phyloP scores from a whole-genome alignment of 92 coral and sea anemone genomes.

The Heteractis magnifica region DNA sequence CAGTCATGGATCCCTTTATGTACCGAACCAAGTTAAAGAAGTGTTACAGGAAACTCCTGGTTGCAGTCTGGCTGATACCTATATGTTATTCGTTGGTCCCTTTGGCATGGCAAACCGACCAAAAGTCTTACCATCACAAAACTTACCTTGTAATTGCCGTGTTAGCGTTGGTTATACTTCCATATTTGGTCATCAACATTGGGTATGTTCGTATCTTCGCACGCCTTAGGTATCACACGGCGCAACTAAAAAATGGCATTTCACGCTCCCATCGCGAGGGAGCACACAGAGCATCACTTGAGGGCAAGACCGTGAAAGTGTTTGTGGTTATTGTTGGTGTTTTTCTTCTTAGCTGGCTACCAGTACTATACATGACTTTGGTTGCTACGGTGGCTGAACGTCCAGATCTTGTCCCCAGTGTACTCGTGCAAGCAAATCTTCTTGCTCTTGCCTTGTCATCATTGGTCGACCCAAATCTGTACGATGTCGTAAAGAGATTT shows the following conservation, averaged over 20 bases:
- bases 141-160: conserved; percentile 26
- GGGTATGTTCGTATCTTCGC: conserved; percentile 31
- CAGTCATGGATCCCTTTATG: conserved; percentile 28
- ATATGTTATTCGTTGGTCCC: conserved; percentile 30
- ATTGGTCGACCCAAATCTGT: not conserved
- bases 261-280: conserved; percentile 29
- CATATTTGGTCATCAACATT: conserved; percentile 31
- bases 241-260: conserved; percentile 20
- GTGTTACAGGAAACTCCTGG: conserved; percentile 24
- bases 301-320: conserved; percentile 50
- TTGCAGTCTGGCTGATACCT: conserved; percentile 31
- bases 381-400: conserved; percentile 16
- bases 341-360: conserved; percentile 54
- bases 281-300: conserved; percentile 36
- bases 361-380: conserved; percentile 41
- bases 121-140: conserved; percentile 16
- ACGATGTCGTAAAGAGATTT: no score
- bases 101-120: not conserved
- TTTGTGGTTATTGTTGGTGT: conserved; percentile 36
- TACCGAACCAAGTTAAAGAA: conserved; percentile 18
- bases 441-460: conserved; percentile 20
- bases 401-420: conserved; percentile 29
- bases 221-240: conserved; percentile 31
- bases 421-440: conserved; percentile 27
- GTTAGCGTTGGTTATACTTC: conserved; percentile 39